Conservation (phyloP, 2,113 vertebrate species). For the Ailurus styani region DNA sequence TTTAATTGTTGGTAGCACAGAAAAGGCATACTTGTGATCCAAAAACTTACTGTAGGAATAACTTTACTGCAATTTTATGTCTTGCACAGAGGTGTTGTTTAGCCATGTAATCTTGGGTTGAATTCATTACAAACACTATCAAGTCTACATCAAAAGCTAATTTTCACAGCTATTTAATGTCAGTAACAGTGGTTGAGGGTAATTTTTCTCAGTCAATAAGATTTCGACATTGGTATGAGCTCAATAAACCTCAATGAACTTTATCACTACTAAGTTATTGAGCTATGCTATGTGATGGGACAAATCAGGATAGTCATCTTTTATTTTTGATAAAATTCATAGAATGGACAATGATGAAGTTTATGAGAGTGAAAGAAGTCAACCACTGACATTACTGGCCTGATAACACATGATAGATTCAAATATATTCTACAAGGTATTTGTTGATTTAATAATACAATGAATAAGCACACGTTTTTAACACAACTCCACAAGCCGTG, state of each 20-base stretch:
- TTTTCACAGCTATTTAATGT: background rate
- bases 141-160: background rate
- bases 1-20: background rate
- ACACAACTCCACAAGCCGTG: background rate
- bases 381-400: background rate
- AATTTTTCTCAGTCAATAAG: background rate
- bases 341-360: background rate
- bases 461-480: background rate
- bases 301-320: background rate
- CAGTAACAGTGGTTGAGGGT: background rate
- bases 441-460: background rate
- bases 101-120: background rate
- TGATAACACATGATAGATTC: background rate
- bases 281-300: background rate
- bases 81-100: background rate
- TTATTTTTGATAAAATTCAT: background rate
- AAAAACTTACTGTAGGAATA: background rate
- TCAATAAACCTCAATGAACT: background rate
- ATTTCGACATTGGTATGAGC: background rate
- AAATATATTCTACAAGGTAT: background rate
- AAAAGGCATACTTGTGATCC: background rate
- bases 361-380: background rate
- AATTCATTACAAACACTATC: conserved; percentile 8
- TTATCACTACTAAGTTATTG: background rate
- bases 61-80: background rate